A percentile compares a stretch with the other conserved stretches of the same genome.
Conservation (phyloP, 2,113 vertebrate species). For the Collichthys lucidus region DNA sequence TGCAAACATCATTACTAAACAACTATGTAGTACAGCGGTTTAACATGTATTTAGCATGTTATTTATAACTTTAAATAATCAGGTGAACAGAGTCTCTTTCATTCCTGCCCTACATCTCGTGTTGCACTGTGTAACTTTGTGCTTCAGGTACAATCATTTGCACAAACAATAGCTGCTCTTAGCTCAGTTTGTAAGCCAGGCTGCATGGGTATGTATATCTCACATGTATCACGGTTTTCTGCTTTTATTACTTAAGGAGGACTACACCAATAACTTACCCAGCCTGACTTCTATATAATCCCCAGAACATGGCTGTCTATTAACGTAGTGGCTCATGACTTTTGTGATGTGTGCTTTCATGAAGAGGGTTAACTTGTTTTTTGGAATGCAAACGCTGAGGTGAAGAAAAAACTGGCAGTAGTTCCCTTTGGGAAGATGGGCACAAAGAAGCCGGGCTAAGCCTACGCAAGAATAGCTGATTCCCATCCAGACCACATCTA, state of each 20-base stretch:
- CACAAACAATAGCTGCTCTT: no score
- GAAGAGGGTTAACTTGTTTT: background rate
- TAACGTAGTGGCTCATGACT: background rate
- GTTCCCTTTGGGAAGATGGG: background rate
- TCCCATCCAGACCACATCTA: conserved; percentile 42
- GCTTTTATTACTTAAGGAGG: background rate
- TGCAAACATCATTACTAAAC: background rate
- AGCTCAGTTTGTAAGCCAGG: no score
- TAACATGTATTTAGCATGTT: background rate
- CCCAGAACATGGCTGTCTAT: background rate
- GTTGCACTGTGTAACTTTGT: no score
- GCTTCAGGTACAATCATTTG: no score
- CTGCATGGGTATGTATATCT: no score
- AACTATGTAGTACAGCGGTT: no score
- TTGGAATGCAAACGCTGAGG: background rate
- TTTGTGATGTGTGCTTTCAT: conserved; percentile 14
- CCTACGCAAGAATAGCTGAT: conserved; percentile 9
- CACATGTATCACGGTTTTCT: background rate
- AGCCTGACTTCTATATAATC: background rate
- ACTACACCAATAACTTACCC: no score
- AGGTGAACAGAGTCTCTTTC: no score
- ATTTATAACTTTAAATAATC: no score
- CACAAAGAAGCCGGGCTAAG: background rate
- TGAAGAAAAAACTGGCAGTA: background rate
- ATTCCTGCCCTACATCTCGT: no score